phyloP scores from a whole-genome alignment of 2,113 vertebrate species.

The Hippotragus niger region DNA sequence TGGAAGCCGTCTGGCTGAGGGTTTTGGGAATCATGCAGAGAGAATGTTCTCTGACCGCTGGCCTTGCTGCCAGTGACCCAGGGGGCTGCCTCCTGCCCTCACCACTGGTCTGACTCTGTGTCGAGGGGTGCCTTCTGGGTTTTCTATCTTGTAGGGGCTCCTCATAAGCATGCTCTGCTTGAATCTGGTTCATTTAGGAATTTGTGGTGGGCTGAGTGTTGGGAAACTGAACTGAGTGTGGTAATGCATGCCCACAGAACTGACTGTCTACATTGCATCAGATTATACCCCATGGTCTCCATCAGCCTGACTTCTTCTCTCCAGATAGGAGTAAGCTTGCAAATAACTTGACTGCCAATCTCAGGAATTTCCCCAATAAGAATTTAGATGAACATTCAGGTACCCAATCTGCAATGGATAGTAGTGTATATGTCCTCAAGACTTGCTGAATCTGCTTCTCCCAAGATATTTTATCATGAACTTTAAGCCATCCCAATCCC shows the following conservation, averaged over 20 bases:
- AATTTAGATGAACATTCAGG: background rate
- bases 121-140: background rate
- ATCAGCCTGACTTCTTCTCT: background rate
- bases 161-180: background rate
- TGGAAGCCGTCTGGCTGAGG: background rate
- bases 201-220: background rate
- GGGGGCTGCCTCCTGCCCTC: fast-evolving
- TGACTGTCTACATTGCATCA: background rate
- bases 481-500: background rate
- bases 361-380: background rate
- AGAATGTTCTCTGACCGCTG: background rate
- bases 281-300: no score
- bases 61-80: background rate
- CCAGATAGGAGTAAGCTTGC: background rate
- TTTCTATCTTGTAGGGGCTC: background rate
- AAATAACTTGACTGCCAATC: background rate
- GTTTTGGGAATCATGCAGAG: background rate
- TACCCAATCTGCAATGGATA: fast-evolving
- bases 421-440: no score
- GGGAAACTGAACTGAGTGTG: background rate
- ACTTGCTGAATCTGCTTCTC: background rate
- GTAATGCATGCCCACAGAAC: background rate
- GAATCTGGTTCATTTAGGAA: background rate
- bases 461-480: background rate
- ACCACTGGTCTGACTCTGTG: background rate